A percentile compares a stretch with the other conserved stretches of the same genome.
Conservation (phyloP, 2,797 vertebrate genomes). For the Enteromius paludinosus region DNA sequence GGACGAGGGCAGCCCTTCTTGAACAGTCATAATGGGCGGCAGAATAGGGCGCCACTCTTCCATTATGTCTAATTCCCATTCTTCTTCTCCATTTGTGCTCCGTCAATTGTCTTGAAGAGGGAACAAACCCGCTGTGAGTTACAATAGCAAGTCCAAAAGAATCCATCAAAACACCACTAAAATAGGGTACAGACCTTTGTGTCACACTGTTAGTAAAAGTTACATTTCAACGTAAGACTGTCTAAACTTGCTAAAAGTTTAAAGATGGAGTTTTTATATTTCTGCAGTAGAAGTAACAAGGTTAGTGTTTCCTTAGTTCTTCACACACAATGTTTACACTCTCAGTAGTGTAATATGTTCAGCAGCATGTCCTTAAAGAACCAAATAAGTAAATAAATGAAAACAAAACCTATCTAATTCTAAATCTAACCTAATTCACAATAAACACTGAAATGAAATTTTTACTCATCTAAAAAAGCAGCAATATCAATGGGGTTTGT, state of each 20-base stretch:
- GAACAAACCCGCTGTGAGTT: constrained; percentile 42
- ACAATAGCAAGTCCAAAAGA: constrained; percentile 38
- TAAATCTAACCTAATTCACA: background rate
- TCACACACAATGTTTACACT: background rate
- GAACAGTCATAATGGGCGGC: constrained; percentile 19
- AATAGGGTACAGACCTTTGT: background rate
- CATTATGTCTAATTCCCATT: constrained; percentile 37
- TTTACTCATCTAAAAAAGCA: background rate
- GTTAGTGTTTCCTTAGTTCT: background rate
- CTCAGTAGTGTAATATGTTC: background rate
- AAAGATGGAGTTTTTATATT: background rate
- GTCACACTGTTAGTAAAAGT: constrained; percentile 1
- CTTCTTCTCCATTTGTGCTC: constrained; percentile 14
- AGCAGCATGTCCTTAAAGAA: too few relatives aligned
- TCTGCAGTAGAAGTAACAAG: background rate
- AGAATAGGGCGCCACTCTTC: constrained; percentile 33
- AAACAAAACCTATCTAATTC: too few relatives aligned
- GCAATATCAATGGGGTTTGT: background rate
- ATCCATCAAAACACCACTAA: constrained; percentile 18
- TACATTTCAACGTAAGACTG: background rate
- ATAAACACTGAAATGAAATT: background rate
- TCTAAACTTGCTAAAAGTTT: background rate
- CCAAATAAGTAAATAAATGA: background rate
- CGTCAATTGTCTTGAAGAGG: constrained; percentile 36
- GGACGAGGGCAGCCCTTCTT: background rate